Percentiles rank a stretch among this genome's conserved stretches.
phyloP scores from a whole-genome alignment of 2,113 vertebrate species.

The Cyanoderma ruficeps region DNA sequence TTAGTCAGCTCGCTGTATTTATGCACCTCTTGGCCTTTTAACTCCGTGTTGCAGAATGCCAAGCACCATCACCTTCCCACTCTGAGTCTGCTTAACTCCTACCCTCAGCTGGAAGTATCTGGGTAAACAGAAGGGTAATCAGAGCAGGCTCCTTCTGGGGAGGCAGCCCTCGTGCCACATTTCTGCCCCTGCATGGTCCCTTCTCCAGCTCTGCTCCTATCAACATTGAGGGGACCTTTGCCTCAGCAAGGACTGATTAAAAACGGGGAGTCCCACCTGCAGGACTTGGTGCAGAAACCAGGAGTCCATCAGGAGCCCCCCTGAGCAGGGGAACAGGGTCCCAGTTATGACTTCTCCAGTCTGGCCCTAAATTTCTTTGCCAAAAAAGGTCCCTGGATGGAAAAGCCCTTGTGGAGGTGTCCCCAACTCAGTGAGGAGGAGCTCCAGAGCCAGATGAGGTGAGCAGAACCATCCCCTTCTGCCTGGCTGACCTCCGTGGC shows the following conservation, averaged over 20 bases:
- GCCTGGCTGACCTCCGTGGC: neutral
- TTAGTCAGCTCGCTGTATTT: neutral
- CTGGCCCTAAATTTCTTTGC: neutral
- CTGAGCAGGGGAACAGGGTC: neutral
- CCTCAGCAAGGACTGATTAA: neutral
- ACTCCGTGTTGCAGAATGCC: neutral
- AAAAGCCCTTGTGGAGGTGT: neutral
- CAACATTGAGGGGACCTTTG: accelerated
- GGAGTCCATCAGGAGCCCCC: neutral
- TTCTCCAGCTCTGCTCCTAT: neutral
- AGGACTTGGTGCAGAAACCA: neutral
- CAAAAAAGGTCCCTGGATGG: neutral
- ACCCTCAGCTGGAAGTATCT: neutral
- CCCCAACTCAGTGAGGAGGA: accelerated
- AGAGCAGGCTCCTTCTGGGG: neutral
- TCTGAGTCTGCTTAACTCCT: neutral
- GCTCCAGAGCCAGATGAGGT: neutral
- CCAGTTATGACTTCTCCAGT: neutral
- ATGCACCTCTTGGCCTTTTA: neutral
- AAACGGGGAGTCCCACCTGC: neutral
- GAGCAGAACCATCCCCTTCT: neutral
- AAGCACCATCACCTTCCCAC: neutral
- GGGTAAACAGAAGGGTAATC: neutral
- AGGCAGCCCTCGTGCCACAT: accelerated
- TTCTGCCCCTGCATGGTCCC: neutral